Conservation (phyloP, 2,797 vertebrate species). For the Phylloscopus collybita region DNA sequence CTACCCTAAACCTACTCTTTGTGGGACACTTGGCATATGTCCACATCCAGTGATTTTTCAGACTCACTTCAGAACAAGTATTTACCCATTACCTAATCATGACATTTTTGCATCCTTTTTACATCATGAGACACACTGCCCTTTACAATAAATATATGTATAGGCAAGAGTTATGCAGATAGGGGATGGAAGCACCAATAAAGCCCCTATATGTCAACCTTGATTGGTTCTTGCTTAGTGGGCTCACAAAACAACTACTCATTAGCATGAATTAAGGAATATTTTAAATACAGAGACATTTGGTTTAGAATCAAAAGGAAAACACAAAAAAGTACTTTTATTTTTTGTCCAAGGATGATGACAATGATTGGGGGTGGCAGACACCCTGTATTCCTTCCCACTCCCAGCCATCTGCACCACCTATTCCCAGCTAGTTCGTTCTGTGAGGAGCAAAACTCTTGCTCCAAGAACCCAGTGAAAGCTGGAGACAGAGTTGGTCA, state of each 20-base stretch:
- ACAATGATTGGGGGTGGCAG: not conserved
- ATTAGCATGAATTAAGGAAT: not conserved
- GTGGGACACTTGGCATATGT: not conserved
- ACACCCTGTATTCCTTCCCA: not conserved
- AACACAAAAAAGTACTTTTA: not conserved
- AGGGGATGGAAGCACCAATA: not conserved
- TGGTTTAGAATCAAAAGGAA: not conserved
- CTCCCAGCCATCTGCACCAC: not conserved
- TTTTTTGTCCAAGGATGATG: not conserved
- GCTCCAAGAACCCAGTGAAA: not conserved
- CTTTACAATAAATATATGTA: not conserved
- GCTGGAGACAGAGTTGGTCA: not conserved
- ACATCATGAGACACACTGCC: not conserved
- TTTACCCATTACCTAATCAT: not conserved
- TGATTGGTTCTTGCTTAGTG: not conserved
- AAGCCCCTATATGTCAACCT: not conserved
- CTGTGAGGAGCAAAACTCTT: not conserved
- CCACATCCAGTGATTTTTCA: not conserved
- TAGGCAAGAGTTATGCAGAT: not conserved
- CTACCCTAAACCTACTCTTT: constrained; percentile 10
- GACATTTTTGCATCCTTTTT: not conserved
- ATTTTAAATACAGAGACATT: not conserved
- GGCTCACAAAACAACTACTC: not conserved
- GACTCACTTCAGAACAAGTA: not conserved
- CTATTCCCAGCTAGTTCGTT: not conserved